Conservation (phyloP, 2,797 vertebrate species). For the Scleropages formosus region DNA sequence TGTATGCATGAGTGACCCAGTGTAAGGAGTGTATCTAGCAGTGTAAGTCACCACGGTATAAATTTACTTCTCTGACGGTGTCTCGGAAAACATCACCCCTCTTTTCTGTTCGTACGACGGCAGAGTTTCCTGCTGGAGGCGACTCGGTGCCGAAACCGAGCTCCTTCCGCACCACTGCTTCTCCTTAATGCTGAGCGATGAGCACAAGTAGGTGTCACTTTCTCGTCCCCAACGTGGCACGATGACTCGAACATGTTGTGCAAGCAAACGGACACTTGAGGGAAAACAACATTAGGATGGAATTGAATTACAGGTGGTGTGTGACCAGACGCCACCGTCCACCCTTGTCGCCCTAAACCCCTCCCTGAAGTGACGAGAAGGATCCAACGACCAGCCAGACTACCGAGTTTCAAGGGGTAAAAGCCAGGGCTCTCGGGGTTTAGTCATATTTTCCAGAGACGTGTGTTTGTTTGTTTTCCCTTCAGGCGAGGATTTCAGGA, state of each 20-base stretch:
- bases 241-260: not conserved
- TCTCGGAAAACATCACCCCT: not conserved
- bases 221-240: not conserved
- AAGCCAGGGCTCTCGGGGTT: not conserved
- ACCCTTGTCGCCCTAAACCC: not conserved
- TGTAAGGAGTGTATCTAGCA: no score
- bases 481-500: not conserved
- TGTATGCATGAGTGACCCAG: no score
- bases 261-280: conserved; percentile 14
- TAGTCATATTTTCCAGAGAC: not conserved
- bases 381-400: not conserved
- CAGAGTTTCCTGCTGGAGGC: conserved; percentile 8
- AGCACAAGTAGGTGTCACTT: not conserved
- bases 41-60: no score
- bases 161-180: not conserved
- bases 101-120: not conserved
- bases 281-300: conserved; percentile 18
- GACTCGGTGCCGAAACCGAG: conserved; percentile 4
- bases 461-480: not conserved
- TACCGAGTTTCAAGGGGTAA: not conserved
- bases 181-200: not conserved
- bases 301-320: conserved; percentile 22
- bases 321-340: conserved; percentile 18
- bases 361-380: not conserved
- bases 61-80: conserved; percentile 13